Conservation (phyloP, 1,140 invertebrate species). For the Pararge aegeria region DNA sequence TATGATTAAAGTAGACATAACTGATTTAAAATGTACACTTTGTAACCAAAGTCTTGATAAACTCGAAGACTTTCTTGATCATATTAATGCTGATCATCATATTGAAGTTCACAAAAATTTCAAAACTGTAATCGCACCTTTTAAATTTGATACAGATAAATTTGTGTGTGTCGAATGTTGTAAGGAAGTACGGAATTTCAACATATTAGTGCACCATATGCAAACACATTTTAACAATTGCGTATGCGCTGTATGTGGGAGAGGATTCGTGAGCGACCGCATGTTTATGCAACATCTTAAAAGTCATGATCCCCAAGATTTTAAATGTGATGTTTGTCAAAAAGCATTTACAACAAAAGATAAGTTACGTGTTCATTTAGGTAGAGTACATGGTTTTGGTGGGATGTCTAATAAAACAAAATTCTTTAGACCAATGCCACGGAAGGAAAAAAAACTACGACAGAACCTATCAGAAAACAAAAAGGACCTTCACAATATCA, state of each 20-base stretch:
- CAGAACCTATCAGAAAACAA: constrained; percentile 30
- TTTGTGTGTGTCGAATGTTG: constrained; percentile 61
- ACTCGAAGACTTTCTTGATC: constrained; percentile 43
- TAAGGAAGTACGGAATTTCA: constrained; percentile 55
- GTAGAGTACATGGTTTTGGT: no score
- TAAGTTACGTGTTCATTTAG: no score
- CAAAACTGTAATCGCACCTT: constrained; percentile 49
- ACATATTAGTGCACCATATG: constrained; percentile 69
- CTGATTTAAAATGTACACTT: constrained; percentile 44
- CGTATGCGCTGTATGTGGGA: constrained; percentile 88
- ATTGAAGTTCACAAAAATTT: constrained; percentile 42
- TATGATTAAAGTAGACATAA: constrained; percentile 58
- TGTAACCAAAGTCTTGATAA: constrained; percentile 37
- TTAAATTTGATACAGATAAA: constrained; percentile 52
- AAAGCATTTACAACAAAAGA: no score
- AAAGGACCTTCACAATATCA: constrained; percentile 49
- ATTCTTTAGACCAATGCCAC: no score
- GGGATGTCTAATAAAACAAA: no score
- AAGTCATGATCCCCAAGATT: no score
- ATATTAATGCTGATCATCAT: constrained; percentile 44
- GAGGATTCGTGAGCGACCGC: no score
- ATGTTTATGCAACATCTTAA: no score
- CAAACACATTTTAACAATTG: constrained; percentile 76
- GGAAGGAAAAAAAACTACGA: neutral
- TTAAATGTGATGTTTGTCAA: no score